phyloP scores from a whole-genome alignment of 2,113 vertebrate species.

The Nycticryphes semicollaris region DNA sequence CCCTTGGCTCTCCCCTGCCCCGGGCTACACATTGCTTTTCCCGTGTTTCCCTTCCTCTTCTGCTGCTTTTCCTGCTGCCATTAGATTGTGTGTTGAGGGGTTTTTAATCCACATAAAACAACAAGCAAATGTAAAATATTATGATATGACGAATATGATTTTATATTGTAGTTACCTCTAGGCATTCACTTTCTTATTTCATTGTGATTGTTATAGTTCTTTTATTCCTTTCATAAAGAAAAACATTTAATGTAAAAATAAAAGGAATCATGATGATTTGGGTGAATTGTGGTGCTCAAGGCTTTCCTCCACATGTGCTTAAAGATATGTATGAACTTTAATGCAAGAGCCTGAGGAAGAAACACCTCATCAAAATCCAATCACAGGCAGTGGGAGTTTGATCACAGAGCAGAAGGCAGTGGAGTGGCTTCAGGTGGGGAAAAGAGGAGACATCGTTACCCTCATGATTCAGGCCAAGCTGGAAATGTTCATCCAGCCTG shows the following conservation, averaged over 20 bases:
- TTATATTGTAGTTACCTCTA: slow-evolving; percentile 39
- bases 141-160: slow-evolving; percentile 39
- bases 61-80: not conserved
- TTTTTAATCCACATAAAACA: slow-evolving; percentile 11
- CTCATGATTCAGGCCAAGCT: not conserved
- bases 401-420: not conserved
- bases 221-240: slow-evolving; percentile 40
- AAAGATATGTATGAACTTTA: not conserved
- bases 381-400: not conserved
- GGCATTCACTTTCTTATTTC: slow-evolving; percentile 41
- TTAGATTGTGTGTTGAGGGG: not conserved
- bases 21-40: not conserved
- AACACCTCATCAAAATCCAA: not conserved
- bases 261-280: slow-evolving; percentile 18
- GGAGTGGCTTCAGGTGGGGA: not conserved
- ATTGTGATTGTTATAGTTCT: slow-evolving; percentile 29
- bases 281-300: slow-evolving; percentile 12
- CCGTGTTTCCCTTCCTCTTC: not conserved
- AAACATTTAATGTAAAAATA: slow-evolving; percentile 44
- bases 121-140: slow-evolving; percentile 29
- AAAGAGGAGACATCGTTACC: not conserved
- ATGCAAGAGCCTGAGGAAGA: not conserved
- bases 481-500: not conserved
- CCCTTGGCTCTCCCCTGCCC: not conserved
- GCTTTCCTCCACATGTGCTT: slow-evolving; percentile 11